A percentile compares a stretch with the other conserved stretches of the same genome.
These are phyloP conservation scores for Papilio demoleus DNA, from an alignment of 2,888 invertebrate genomes.

Conservation along the genomic window DNA sequence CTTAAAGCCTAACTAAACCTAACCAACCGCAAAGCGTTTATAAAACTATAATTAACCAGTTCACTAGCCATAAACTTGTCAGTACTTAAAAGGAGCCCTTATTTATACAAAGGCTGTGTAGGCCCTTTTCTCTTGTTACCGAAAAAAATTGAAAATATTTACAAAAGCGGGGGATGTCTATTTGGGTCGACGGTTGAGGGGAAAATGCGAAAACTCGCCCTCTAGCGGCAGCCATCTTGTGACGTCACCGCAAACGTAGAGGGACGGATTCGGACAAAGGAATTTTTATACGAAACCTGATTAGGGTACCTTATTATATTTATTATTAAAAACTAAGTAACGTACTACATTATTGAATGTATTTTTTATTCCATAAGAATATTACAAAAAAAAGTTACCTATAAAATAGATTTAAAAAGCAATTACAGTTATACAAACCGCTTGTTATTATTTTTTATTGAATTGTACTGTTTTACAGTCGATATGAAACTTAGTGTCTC, in stretches of 20 bases:
- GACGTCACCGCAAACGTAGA: constrained; percentile 63
- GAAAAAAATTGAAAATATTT: constrained; percentile 38
- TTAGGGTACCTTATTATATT: background rate
- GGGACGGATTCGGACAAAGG: constrained; percentile 65
- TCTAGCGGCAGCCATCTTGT: constrained; percentile 76
- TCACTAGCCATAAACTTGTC: background rate
- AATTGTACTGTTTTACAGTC: background rate
- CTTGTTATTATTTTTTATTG: background rate
- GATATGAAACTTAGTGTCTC: background rate
- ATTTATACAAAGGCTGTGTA: constrained; percentile 23
- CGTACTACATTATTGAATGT: too few relatives aligned
- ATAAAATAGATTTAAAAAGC: background rate
- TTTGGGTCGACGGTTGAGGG: constrained; percentile 60
- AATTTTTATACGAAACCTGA: constrained; percentile 29
- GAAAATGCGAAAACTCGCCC: constrained; percentile 81
- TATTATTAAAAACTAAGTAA: too few relatives aligned
- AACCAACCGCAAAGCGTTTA: constrained; percentile 12
- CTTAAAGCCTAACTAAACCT: background rate
- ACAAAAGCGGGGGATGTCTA: constrained; percentile 49
- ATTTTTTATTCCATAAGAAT: too few relatives aligned
- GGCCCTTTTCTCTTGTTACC: constrained; percentile 24
- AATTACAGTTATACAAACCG: background rate
- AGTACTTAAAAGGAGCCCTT: constrained; percentile 5
- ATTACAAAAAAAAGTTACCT: too few relatives aligned
- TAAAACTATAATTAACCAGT: constrained; percentile 20